phyloP scores from a whole-genome alignment of 1,140 invertebrate species.

The Gonatopus flavifemur region DNA sequence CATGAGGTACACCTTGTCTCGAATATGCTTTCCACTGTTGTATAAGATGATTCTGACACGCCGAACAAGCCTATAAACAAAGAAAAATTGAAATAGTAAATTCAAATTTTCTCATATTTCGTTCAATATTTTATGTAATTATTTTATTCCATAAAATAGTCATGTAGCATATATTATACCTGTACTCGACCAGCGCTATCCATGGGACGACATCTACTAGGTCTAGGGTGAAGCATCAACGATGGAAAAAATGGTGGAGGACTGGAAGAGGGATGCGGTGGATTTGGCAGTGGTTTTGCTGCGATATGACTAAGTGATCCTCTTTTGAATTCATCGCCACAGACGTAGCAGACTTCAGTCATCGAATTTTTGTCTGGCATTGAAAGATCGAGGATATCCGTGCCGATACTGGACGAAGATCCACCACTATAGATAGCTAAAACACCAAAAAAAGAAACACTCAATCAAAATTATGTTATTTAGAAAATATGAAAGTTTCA shows the following conservation, averaged over 20 bases:
- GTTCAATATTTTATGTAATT: not conserved
- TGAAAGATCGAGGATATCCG: conserved; percentile 81
- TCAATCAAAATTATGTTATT: not conserved
- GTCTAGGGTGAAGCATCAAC: conserved; percentile 79
- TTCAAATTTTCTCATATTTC: not conserved
- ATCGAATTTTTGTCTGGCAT: conserved; percentile 90
- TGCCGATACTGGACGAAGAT: conserved; percentile 52
- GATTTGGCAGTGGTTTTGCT: conserved; percentile 60
- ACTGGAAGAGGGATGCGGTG: conserved; percentile 44
- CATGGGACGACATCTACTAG: conserved; percentile 79
- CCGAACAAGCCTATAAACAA: conserved; percentile 68
- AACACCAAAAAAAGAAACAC: conserved; percentile 17
- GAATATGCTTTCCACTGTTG: conserved; percentile 76
- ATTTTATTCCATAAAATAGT: not conserved
- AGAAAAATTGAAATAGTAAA: not conserved
- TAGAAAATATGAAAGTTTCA: too few relatives aligned
- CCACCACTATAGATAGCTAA: conserved; percentile 49
- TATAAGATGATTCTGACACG: conserved; percentile 79
- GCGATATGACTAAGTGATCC: conserved; percentile 72
- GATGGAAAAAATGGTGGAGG: conserved; percentile 81
- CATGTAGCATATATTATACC: conserved; percentile 23
- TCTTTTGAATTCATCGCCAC: conserved; percentile 81
- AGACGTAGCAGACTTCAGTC: conserved; percentile 86
- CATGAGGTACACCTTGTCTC: conserved; percentile 68
- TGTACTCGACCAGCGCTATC: conserved; percentile 77